Evolutionary conservation across 2,888 invertebrate species (phyloP).

Genomic region (Cyaniris semiargus): DNA sequence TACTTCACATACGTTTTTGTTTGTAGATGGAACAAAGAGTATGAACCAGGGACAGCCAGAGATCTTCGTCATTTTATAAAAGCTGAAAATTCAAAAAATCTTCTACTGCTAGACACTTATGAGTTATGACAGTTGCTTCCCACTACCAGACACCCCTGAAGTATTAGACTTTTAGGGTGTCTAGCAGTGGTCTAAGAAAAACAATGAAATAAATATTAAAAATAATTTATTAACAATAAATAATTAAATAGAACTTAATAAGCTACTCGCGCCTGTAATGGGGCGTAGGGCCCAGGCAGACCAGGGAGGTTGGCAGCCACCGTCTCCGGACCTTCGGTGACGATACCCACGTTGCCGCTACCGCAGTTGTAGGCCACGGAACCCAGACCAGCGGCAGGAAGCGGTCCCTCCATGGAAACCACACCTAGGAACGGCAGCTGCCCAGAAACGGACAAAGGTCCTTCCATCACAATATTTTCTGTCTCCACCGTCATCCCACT

Average conservation of each 20-base stretch:
- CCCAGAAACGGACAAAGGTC: slow-evolving; percentile 43
- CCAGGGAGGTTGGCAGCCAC: slow-evolving; percentile 10
- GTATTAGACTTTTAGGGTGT: too few relatives aligned
- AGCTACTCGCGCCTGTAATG: neutral
- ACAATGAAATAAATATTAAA: neutral
- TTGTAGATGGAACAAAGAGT: too few relatives aligned
- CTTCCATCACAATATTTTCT: slow-evolving; percentile 44
- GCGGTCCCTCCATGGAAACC: slow-evolving; percentile 43
- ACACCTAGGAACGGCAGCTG: slow-evolving; percentile 45
- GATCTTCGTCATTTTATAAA: too few relatives aligned
- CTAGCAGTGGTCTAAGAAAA: neutral
- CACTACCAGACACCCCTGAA: too few relatives aligned
- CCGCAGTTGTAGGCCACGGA: slow-evolving; percentile 48
- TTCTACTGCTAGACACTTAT: too few relatives aligned
- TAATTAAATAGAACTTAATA: slow-evolving; percentile 22
- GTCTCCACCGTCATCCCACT: slow-evolving; percentile 43
- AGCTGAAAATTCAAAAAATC: too few relatives aligned
- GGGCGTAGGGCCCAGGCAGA: neutral
- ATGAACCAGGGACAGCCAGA: too few relatives aligned
- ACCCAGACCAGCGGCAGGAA: slow-evolving; percentile 47
- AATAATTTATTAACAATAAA: slow-evolving; percentile 34
- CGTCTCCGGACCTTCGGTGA: slow-evolving; percentile 29
- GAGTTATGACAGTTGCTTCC: too few relatives aligned
- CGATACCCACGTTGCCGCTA: slow-evolving; percentile 40
- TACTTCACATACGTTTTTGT: too few relatives aligned